phyloP scores from a whole-genome alignment of 2,888 invertebrate species.

The Maniola hyperantus region DNA sequence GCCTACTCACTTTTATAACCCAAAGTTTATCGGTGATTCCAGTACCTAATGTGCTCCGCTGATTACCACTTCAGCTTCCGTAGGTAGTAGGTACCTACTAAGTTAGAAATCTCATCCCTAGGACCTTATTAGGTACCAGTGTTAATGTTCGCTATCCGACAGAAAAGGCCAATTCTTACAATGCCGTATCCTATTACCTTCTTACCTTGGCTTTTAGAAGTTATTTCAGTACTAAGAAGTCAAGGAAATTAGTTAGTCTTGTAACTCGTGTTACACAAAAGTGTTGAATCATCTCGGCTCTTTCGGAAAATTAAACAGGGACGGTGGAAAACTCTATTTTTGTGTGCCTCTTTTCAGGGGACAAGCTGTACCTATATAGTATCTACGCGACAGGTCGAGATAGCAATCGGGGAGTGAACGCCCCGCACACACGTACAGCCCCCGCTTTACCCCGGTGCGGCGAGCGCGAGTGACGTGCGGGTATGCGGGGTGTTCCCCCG shows the following conservation, averaged over 20 bases:
- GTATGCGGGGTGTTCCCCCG: too few relatives aligned
- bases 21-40: background rate
- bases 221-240: slow-evolving; percentile 15
- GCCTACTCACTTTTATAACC: too few relatives aligned
- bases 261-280: slow-evolving; percentile 21
- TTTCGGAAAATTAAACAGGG: slow-evolving; percentile 13
- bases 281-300: slow-evolving; percentile 19
- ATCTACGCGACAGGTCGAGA: too few relatives aligned
- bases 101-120: background rate
- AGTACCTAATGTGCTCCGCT: background rate
- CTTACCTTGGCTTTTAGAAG: slow-evolving; percentile 8
- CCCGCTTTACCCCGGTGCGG: too few relatives aligned
- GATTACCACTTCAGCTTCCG: background rate
- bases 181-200: slow-evolving; percentile 6
- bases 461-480: too few relatives aligned
- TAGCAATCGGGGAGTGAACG: too few relatives aligned
- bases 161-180: background rate
- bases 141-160: background rate
- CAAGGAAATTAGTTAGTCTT: slow-evolving; percentile 22
- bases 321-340: slow-evolving; percentile 7
- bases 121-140: background rate
- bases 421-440: too few relatives aligned
- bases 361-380: background rate
- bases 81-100: background rate
- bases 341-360: background rate